Conservation (phyloP, 1,140 invertebrate species). For the Alviniconcha marisindica region DNA sequence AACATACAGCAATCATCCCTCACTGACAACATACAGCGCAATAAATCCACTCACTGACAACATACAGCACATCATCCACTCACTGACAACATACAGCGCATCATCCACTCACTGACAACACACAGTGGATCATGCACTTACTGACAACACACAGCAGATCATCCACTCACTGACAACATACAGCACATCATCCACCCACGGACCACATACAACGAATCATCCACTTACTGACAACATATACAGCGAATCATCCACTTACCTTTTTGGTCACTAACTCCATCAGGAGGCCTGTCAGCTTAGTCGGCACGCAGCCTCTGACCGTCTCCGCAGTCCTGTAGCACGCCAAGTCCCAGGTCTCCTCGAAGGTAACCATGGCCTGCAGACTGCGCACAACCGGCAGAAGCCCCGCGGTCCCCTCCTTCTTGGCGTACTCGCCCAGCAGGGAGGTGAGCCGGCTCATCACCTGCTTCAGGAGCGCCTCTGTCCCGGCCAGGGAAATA, state of each 20-base stretch:
- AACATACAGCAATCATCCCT: too few relatives aligned
- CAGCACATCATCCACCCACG: too few relatives aligned
- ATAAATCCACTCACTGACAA: too few relatives aligned
- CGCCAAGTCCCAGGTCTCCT: background rate
- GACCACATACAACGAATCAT: too few relatives aligned
- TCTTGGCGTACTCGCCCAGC: slow-evolving; percentile 40
- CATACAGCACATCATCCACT: too few relatives aligned
- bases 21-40: too few relatives aligned
- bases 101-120: too few relatives aligned
- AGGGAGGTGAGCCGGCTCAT: slow-evolving; percentile 36
- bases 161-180: too few relatives aligned
- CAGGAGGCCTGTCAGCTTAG: slow-evolving; percentile 42
- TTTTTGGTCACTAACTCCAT: slow-evolving; percentile 43
- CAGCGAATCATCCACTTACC: slow-evolving; percentile 35
- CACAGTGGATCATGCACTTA: too few relatives aligned
- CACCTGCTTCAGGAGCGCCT: slow-evolving; percentile 23
- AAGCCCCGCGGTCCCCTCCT: slow-evolving; percentile 35
- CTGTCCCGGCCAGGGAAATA: background rate
- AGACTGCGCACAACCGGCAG: slow-evolving; percentile 31
- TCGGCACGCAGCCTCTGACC: slow-evolving; percentile 36
- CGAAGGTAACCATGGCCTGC: slow-evolving; percentile 25
- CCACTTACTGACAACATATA: too few relatives aligned
- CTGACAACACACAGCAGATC: too few relatives aligned
- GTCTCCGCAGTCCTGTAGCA: slow-evolving; percentile 35
- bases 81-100: too few relatives aligned